Conservation (phyloP, 2,797 vertebrate species). For the Loris lydekkerianus region DNA sequence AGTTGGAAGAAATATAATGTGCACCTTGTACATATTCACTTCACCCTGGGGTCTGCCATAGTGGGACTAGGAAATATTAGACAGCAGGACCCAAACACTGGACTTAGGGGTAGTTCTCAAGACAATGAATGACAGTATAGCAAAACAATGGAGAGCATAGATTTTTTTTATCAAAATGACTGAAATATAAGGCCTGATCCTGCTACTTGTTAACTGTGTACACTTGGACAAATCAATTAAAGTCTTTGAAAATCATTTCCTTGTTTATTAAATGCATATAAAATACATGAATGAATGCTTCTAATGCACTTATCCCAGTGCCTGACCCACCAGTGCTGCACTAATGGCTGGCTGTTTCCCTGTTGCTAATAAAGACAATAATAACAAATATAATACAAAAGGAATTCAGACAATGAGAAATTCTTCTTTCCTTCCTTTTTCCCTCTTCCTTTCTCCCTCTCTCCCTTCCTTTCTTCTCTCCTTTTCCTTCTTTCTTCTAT, state of each 20-base stretch:
- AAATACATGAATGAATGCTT: background rate
- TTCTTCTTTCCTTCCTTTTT: background rate
- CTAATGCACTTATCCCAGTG: background rate
- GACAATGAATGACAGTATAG: background rate
- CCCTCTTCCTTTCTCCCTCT: background rate
- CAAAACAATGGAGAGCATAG: background rate
- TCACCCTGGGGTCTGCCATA: background rate
- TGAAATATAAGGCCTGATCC: background rate
- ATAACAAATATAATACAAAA: background rate
- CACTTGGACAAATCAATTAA: slow-evolving; percentile 1
- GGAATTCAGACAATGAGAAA: background rate
- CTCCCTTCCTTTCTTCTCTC: background rate
- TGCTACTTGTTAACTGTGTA: background rate
- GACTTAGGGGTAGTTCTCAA: background rate
- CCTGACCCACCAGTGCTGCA: background rate
- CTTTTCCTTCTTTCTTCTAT: background rate
- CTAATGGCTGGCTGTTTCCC: background rate
- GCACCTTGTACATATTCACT: background rate
- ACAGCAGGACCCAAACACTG: background rate
- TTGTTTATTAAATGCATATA: background rate
- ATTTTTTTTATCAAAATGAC: background rate
- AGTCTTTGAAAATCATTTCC: slow-evolving; percentile 9
- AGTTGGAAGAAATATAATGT: background rate
- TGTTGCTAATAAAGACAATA: background rate
- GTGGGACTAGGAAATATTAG: background rate